Percentiles rank a stretch among this genome's conserved stretches.
Conservation (phyloP, 2,113 vertebrate genomes). For the Amblyornis subalaris region DNA sequence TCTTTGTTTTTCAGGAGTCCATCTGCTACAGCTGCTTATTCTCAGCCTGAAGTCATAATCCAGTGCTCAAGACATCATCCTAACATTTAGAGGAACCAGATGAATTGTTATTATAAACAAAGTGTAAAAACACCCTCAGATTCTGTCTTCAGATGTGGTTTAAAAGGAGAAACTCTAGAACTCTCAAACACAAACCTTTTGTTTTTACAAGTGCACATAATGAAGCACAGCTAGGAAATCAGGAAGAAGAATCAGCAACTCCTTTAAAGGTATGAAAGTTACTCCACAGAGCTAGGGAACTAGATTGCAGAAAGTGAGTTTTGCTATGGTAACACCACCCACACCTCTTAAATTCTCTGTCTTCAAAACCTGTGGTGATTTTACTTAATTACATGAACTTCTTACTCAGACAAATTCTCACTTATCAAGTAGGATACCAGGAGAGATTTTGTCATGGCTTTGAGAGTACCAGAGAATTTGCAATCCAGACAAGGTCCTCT, state of each 20-base stretch:
- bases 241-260: not conserved
- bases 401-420: not conserved
- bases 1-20: constrained; percentile 44
- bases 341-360: not conserved
- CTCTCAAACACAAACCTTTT: not conserved
- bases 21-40: constrained; percentile 65
- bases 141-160: constrained; percentile 33
- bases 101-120: constrained; percentile 39
- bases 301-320: not conserved
- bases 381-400: not conserved
- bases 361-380: not conserved
- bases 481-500: not conserved
- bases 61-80: constrained; percentile 35
- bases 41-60: constrained; percentile 49
- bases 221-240: not conserved
- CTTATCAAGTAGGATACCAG: not conserved
- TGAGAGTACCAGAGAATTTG: not conserved
- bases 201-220: constrained; percentile 34
- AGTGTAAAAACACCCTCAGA: not conserved
- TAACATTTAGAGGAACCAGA: constrained; percentile 51
- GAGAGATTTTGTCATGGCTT: not conserved
- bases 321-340: constrained; percentile 22
- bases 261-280: not conserved
- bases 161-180: constrained; percentile 54
- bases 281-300: not conserved